Evolutionary conservation across 2,797 vertebrate species (phyloP).

Genomic region (Hapalemur alaotrensis): DNA sequence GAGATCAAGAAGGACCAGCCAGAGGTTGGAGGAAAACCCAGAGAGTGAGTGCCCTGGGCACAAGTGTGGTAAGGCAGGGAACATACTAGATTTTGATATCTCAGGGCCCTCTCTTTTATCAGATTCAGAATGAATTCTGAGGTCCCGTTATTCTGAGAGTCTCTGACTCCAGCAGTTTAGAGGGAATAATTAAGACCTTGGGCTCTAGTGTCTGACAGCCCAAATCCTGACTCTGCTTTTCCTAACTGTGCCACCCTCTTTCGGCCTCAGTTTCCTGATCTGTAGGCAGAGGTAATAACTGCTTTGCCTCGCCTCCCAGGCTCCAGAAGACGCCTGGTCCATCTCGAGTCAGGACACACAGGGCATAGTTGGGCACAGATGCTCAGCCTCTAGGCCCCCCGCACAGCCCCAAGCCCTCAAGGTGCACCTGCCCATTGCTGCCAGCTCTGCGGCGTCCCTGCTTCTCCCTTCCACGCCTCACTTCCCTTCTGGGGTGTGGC

Average conservation of each 20-base stretch:
- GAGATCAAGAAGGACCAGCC: neutral
- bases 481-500: neutral
- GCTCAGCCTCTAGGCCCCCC: neutral
- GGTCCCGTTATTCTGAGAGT: neutral
- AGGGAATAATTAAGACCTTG: no score
- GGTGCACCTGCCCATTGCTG: no score
- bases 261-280: neutral
- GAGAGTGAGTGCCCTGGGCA: neutral
- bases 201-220: neutral
- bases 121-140: neutral
- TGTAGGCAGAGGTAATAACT: neutral
- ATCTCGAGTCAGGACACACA: fast-evolving
- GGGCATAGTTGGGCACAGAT: neutral
- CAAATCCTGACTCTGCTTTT: neutral
- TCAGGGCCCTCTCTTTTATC: neutral
- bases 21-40: neutral
- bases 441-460: neutral
- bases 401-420: neutral
- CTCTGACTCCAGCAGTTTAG: neutral
- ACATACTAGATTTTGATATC: neutral
- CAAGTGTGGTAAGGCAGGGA: no score
- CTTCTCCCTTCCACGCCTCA: neutral
- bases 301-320: neutral
- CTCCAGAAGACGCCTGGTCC: neutral
- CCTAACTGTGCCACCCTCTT: neutral